These are phyloP conservation scores for Brachylomia viminalis DNA, from an alignment of 2,888 invertebrate species.

Conservation along the genomic window DNA sequence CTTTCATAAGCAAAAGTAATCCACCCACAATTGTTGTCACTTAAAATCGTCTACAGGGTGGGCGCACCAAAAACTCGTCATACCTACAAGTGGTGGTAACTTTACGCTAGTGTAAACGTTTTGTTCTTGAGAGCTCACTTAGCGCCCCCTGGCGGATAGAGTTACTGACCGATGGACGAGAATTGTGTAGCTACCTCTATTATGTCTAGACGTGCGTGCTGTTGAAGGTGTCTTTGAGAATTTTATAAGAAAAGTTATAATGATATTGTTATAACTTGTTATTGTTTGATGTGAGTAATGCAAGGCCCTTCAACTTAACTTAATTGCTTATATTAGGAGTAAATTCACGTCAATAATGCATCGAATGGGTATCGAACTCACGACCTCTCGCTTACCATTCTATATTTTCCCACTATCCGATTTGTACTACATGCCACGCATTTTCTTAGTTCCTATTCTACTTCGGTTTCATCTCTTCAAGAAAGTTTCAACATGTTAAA, in stretches of 20 bases:
- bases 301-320: too few species aligned
- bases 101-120: conserved; percentile 56
- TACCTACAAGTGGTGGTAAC: conserved; percentile 56
- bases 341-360: neutral
- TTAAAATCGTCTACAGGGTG: conserved; percentile 29
- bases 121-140: conserved; percentile 56
- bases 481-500: too few species aligned
- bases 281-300: neutral
- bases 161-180: conserved; percentile 66
- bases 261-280: neutral
- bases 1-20: neutral
- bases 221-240: conserved; percentile 1
- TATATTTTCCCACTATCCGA: neutral
- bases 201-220: conserved; percentile 36
- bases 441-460: too few species aligned
- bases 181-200: conserved; percentile 35
- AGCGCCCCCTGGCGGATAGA: conserved; percentile 51
- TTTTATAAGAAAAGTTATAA: neutral
- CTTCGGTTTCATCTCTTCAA: too few species aligned
- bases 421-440: too few species aligned
- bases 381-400: neutral
- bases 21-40: conserved; percentile 33
- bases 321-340: neutral
- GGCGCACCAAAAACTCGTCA: conserved; percentile 40
- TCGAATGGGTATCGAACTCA: neutral